Evolutionary conservation across 2,888 invertebrate species (phyloP).

Genomic region (Rhingia rostrata): DNA sequence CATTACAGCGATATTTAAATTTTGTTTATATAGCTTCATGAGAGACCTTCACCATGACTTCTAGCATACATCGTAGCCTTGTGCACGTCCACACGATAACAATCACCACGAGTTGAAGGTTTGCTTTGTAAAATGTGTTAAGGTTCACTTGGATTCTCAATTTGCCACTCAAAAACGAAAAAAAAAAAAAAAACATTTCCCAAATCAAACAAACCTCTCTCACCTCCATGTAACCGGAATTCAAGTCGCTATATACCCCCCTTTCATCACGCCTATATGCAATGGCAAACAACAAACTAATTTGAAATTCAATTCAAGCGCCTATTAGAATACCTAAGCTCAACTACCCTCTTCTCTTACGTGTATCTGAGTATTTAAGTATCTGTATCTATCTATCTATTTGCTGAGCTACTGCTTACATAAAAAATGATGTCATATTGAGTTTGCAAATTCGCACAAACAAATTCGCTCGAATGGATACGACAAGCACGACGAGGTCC

Average conservation of each 20-base stretch:
- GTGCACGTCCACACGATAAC: too few species aligned
- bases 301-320: conserved; percentile 70
- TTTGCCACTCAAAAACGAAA: neutral
- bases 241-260: neutral
- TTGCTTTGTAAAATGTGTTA: too few species aligned
- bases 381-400: conserved; percentile 32
- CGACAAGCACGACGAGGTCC: conserved; percentile 23
- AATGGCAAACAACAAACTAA: conserved; percentile 50
- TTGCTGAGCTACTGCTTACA: conserved; percentile 59
- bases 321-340: conserved; percentile 58
- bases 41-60: too few species aligned
- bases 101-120: too few species aligned
- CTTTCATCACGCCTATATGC: too few species aligned
- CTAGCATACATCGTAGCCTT: too few species aligned
- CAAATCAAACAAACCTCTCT: neutral
- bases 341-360: conserved; percentile 29
- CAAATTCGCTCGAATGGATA: conserved; percentile 34
- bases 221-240: conserved; percentile 11
- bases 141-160: too few species aligned
- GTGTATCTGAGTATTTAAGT: conserved; percentile 8
- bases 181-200: neutral
- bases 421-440: conserved; percentile 72
- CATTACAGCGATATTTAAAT: too few species aligned
- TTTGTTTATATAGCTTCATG: too few species aligned
- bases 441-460: conserved; percentile 61